Evolutionary conservation across 1,140 invertebrate species (phyloP).

Genomic region (Holotrichia oblita): DNA sequence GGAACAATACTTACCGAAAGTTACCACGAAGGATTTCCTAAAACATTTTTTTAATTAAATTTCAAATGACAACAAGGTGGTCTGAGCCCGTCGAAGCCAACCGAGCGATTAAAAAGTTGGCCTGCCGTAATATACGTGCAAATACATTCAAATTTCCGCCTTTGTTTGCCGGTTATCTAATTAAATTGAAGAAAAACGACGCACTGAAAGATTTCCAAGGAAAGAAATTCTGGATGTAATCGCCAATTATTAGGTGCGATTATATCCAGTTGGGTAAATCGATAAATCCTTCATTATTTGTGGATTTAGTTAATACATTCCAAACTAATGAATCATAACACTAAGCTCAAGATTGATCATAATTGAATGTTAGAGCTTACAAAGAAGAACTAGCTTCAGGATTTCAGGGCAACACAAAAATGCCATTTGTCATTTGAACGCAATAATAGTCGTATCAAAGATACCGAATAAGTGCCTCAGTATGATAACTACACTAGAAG

Average conservation of each 20-base stretch:
- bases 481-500: too few species aligned
- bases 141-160: constrained; percentile 25
- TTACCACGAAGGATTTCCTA: constrained; percentile 20
- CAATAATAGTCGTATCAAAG: too few species aligned
- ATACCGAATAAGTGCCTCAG: too few species aligned
- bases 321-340: too few species aligned
- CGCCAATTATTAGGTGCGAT: background rate
- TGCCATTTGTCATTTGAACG: too few species aligned
- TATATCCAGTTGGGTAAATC: constrained; percentile 3
- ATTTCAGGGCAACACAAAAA: too few species aligned
- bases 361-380: too few species aligned
- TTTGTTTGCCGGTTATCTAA: constrained; percentile 18
- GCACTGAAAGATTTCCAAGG: background rate
- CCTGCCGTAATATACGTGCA: constrained; percentile 20
- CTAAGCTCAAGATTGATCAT: too few species aligned
- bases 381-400: too few species aligned
- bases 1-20: constrained; percentile 23
- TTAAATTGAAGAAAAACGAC: constrained; percentile 23
- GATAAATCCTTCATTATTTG: too few species aligned
- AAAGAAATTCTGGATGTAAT: background rate
- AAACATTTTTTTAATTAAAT: too few species aligned
- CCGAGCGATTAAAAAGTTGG: constrained; percentile 11
- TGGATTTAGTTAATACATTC: too few species aligned
- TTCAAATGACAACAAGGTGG: constrained; percentile 34
- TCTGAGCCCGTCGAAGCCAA: background rate